These are phyloP conservation scores for Mus spretus DNA, from an alignment of 2,797 vertebrate genomes.

Conservation along the genomic window DNA sequence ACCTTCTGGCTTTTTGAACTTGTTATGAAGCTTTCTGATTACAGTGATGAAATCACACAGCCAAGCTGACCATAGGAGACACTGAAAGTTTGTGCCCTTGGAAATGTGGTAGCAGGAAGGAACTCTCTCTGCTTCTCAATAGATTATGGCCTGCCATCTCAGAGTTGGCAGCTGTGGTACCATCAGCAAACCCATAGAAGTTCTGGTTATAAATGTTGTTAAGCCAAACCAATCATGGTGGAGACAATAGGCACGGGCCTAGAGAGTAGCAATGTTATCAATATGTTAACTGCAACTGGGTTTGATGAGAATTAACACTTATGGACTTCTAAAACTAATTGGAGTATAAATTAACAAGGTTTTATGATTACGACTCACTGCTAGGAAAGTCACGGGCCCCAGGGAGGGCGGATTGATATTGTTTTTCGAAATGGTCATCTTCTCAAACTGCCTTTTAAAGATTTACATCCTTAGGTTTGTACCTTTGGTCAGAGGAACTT, in stretches of 20 bases:
- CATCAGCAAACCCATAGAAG: not conserved
- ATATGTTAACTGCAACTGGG: not conserved
- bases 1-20: not conserved
- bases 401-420: not conserved
- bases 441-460: not conserved
- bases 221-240: not conserved
- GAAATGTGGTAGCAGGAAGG: not conserved
- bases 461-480: not conserved
- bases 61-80: not conserved
- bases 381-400: not conserved
- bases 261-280: not conserved
- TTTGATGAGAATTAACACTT: not conserved
- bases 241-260: not conserved
- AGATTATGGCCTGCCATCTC: not conserved
- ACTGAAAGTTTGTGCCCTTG: not conserved
- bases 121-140: not conserved
- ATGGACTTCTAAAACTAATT: not conserved
- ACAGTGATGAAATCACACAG: not conserved
- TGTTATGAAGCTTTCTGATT: not conserved
- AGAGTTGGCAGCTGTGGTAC: not conserved
- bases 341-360: not conserved
- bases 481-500: not conserved
- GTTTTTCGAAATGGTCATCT: not conserved
- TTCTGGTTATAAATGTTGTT: not conserved
- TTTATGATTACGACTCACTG: not conserved